Percentiles rank a stretch among this genome's conserved stretches.
These are phyloP conservation scores for Nasonia vitripennis DNA, from an alignment of 1,140 invertebrate species.

Conservation along the genomic window DNA sequence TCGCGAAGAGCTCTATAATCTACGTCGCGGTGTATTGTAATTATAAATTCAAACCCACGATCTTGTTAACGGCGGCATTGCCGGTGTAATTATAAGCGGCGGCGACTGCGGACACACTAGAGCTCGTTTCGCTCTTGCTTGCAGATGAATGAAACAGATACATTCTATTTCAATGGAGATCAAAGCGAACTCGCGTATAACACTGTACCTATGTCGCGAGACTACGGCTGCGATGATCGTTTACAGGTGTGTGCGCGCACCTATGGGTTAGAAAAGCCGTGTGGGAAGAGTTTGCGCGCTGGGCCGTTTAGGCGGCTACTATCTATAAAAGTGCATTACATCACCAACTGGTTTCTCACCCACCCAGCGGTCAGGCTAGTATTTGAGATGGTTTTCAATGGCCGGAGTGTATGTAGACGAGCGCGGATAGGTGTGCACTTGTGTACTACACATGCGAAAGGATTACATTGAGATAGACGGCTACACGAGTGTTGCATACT, in stretches of 20 bases:
- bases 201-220: neutral
- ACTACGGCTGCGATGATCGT: neutral
- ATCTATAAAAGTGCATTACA: constrained; percentile 71
- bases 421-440: constrained; percentile 11
- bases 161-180: constrained; percentile 63
- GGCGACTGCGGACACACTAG: neutral
- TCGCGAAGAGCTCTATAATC: neutral
- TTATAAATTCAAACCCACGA: constrained; percentile 34
- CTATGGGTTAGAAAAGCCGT: constrained; percentile 54
- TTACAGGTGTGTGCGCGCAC: constrained; percentile 16
- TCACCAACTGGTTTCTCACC: constrained; percentile 71
- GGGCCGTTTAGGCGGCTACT: constrained; percentile 51
- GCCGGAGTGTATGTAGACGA: neutral
- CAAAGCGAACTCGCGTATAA: constrained; percentile 10
- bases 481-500: neutral
- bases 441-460: neutral
- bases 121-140: constrained; percentile 38
- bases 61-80: constrained; percentile 28
- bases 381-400: constrained; percentile 41
- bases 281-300: constrained; percentile 63
- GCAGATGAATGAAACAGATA: constrained; percentile 65
- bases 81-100: constrained; percentile 51
- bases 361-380: constrained; percentile 4
- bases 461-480: neutral
- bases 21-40: neutral